Evolutionary conservation across 92 coral and sea anemone species (phyloP), one percentile per base, ranked within the genome.

Genomic region (Blastomussa wellsi): DNA sequence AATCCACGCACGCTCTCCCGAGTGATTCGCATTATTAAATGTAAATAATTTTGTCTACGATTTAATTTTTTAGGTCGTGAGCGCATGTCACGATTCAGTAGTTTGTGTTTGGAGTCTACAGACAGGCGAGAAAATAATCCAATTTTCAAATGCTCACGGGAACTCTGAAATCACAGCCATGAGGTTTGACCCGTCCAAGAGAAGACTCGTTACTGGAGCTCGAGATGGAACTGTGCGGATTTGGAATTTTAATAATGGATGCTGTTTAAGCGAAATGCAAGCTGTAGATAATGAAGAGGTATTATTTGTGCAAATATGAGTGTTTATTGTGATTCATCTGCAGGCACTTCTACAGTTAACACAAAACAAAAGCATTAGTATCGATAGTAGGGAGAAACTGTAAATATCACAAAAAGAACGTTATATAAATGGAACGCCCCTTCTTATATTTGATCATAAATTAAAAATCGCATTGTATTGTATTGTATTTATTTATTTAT

Each of bases 241-340:
- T 38, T 96, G 99, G 99, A 96, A 96, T 90, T 96, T 96, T 79
- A 96, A 96, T 88, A 96, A 96, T 65, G 99, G 99, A 15, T 87
- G 93, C 32, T 96, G 99, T 75, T 85, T 96, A 81, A 80, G 98
- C 49, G 91, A 90, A 53, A 86, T 96, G 83, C 78, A 88, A 67
- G 86, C 93, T 20, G 81, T 91, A 5, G 97, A 92, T 65, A 94
- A 93, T 35, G 91, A 90, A 73, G 99, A 96, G 94, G 98, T 91
- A 77, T 37, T 29, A 0, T 9, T n/a, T n/a, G n/a, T n/a, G n/a
- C n/a, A n/a, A n/a, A n/a, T n/a, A n/a, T n/a, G n/a, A n/a, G n/a
- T n/a, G n/a, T n/a, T n/a, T n/a, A n/a, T n/a, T n/a, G n/a, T n/a
- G n/a, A n/a, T n/a, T n/a, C n/a, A n/a, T n/a, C n/a, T n/a, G n/a